phyloP scores from a whole-genome alignment of 2,797 vertebrate genomes.

The Chelon auratus region DNA sequence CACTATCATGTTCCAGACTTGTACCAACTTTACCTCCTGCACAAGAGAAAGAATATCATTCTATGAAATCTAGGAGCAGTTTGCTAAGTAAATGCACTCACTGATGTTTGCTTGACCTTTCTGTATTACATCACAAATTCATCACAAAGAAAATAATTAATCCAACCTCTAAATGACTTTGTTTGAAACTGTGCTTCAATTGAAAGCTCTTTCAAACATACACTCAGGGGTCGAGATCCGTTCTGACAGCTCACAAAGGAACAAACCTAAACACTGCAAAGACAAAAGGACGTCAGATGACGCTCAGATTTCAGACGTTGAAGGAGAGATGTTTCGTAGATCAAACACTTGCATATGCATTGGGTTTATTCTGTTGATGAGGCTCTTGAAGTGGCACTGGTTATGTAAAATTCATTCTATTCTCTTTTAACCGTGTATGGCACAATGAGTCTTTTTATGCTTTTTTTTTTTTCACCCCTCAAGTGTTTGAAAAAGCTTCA shows the following conservation, averaged over 20 bases:
- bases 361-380: slow-evolving; percentile 46
- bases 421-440: slow-evolving; percentile 24
- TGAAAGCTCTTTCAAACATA: slow-evolving; percentile 15
- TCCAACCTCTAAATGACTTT: background rate
- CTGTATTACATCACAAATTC: background rate
- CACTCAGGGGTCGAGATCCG: slow-evolving; percentile 12
- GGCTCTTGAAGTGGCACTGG: slow-evolving; percentile 29
- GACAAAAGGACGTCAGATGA: slow-evolving; percentile 32
- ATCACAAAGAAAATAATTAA: background rate
- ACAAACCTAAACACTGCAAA: slow-evolving; percentile 10
- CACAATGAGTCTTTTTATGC: slow-evolving; percentile 20
- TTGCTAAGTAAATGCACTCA: background rate
- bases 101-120: background rate
- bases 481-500: slow-evolving; percentile 15
- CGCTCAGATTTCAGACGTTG: slow-evolving; percentile 29
- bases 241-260: slow-evolving; percentile 30
- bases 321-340: slow-evolving; percentile 47
- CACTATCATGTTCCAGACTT: no score
- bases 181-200: slow-evolving; percentile 26
- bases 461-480: background rate
- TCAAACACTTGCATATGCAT: slow-evolving; percentile 44
- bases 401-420: slow-evolving; percentile 57
- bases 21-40: background rate
- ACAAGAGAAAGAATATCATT: slow-evolving; percentile 1
- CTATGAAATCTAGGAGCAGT: background rate